phyloP scores from a whole-genome alignment of 2,797 vertebrate species.

The Onychomys arenicola region DNA sequence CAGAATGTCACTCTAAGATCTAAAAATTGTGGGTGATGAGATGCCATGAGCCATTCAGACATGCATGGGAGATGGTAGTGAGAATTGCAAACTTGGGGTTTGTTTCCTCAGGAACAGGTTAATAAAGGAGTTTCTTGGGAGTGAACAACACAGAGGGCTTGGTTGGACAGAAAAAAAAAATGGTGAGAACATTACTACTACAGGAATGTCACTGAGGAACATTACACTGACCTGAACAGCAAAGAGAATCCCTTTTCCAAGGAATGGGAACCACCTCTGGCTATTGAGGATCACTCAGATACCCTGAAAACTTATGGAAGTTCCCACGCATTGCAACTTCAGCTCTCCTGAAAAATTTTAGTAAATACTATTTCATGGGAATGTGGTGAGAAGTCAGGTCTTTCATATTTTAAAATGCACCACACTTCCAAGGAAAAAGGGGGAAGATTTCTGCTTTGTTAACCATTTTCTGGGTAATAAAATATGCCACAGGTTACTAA shows the following conservation, averaged over 20 bases:
- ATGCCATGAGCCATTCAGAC: neutral
- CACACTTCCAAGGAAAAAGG: neutral
- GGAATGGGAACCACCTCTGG: neutral
- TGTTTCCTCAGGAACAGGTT: neutral
- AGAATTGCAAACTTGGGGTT: neutral
- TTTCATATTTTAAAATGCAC: neutral
- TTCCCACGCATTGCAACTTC: neutral
- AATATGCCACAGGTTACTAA: neutral
- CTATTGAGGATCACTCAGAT: neutral
- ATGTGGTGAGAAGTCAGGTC: neutral
- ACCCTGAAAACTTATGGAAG: neutral
- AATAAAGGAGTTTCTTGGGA: neutral
- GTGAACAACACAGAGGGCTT: neutral
- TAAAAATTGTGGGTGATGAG: neutral
- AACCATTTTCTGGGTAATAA: neutral
- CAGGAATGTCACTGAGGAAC: neutral
- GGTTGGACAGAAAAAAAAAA: neutral
- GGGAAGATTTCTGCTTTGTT: neutral
- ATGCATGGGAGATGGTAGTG: neutral
- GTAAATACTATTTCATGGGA: neutral
- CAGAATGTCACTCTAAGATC: constrained; percentile 6
- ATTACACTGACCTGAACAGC: neutral
- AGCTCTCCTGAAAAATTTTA: neutral
- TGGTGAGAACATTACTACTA: neutral
- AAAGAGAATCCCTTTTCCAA: neutral